phyloP scores from a whole-genome alignment of 2,113 vertebrate genomes.

The Leptobrachium ailaonicum region DNA sequence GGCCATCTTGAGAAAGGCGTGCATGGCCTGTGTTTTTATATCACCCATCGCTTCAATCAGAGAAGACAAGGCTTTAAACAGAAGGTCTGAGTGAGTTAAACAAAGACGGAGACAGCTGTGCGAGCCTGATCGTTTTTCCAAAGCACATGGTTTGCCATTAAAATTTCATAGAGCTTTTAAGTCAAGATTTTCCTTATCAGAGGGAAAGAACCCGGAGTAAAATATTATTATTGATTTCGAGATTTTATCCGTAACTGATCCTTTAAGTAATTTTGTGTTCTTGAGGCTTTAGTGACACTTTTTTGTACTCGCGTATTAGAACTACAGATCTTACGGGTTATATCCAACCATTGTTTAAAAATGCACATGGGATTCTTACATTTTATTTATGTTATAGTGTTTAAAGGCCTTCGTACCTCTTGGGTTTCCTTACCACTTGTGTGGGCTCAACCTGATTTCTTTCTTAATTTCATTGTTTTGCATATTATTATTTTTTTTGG shows the following conservation, averaged over 20 bases:
- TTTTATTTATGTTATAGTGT: no score
- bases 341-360: no score
- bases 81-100: conserved; percentile 83
- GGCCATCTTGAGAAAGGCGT: background rate
- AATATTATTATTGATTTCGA: conserved; percentile 99
- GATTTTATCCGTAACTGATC: conserved; percentile 93
- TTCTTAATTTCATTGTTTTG: no score
- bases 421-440: no score
- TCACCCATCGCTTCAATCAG: conserved; percentile 35
- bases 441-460: no score
- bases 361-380: no score
- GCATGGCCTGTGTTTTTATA: conserved; percentile 70
- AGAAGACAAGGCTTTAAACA: conserved; percentile 82
- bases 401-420: no score
- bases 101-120: conserved; percentile 90
- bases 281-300: conserved; percentile 71
- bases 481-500: no score
- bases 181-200: conserved; percentile 82
- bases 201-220: conserved; percentile 82
- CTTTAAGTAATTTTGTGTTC: conserved; percentile 84
- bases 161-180: conserved; percentile 97
- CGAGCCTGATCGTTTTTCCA: conserved; percentile 84
- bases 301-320: conserved; percentile 41
- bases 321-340: conserved; percentile 12
- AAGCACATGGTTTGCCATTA: conserved; percentile 91